Evolutionary conservation across 2,113 vertebrate genomes (phyloP).

Genomic region (Apaloderma vittatum): DNA sequence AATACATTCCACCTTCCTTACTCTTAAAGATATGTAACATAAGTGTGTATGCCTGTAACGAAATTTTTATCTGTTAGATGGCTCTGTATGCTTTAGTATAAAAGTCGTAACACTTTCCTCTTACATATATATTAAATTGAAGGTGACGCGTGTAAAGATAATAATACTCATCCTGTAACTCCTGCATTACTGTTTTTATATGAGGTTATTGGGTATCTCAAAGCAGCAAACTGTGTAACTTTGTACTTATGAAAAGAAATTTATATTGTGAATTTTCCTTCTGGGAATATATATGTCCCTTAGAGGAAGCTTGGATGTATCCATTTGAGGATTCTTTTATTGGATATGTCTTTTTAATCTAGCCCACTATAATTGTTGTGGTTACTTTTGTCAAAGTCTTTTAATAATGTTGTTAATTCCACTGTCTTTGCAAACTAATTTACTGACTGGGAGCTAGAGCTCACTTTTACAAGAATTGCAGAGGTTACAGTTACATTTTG

Average conservation of each 20-base stretch:
- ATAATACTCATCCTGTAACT: not conserved
- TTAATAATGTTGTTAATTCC: not conserved
- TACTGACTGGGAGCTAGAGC: not conserved
- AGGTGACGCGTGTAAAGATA: not conserved
- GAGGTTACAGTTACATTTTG: not conserved
- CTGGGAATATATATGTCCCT: not conserved
- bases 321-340: not conserved
- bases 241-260: not conserved
- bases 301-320: not conserved
- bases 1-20: not conserved
- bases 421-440: not conserved
- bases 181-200: not conserved
- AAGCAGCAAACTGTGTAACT: not conserved
- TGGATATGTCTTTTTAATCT: not conserved
- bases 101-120: not conserved
- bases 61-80: not conserved
- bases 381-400: not conserved
- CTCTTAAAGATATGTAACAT: not conserved
- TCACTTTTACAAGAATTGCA: not conserved
- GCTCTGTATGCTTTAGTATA: not conserved
- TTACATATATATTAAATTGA: not conserved
- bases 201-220: not conserved
- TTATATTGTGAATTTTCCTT: not conserved
- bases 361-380: not conserved
- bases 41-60: not conserved